Evolutionary conservation across 2,113 vertebrate genomes (phyloP).

Genomic region (Cyphomyrus plagiostoma): DNA sequence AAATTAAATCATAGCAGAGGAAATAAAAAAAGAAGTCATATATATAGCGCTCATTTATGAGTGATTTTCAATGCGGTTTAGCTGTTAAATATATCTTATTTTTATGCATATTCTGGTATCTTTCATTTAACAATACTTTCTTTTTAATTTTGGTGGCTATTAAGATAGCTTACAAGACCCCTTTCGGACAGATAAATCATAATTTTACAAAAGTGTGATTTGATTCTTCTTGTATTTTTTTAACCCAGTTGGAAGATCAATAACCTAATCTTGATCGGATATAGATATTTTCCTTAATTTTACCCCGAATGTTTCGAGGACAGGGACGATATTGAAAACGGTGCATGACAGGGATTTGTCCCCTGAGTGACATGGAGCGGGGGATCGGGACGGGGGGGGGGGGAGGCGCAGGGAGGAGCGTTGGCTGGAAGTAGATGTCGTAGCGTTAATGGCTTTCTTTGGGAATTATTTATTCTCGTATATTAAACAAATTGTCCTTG

Average conservation of each 20-base stretch:
- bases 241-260: background rate
- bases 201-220: background rate
- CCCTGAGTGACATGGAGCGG: background rate
- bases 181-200: background rate
- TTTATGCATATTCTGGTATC: background rate
- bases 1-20: background rate
- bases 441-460: constrained; percentile 32
- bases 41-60: background rate
- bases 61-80: background rate
- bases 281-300: constrained; percentile 13
- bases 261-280: constrained; percentile 1
- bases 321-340: background rate
- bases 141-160: background rate
- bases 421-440: constrained; percentile 17
- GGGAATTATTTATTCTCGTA: constrained; percentile 64
- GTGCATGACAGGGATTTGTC: background rate
- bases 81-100: background rate
- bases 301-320: constrained; percentile 15
- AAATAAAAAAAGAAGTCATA: background rate
- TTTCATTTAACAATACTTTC: background rate
- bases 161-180: background rate
- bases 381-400: background rate
- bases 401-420: constrained; percentile 6
- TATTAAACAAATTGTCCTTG: constrained; percentile 75
- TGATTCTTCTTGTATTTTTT: background rate